These are phyloP conservation scores for Zygogramma bicolorata DNA, from an alignment of 2,888 invertebrate species.

Conservation along the genomic window DNA sequence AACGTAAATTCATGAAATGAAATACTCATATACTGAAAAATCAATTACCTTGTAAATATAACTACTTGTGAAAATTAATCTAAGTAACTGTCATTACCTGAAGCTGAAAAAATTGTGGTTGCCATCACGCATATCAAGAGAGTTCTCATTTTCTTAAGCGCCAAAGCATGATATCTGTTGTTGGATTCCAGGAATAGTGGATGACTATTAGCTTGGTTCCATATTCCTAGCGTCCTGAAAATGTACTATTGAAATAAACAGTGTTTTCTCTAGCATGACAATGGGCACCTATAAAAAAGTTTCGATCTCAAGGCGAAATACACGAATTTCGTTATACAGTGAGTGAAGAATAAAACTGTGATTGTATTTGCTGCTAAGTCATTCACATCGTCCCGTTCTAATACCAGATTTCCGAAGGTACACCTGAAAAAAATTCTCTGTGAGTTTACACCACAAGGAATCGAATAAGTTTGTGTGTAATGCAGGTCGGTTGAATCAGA, in stretches of 20 bases:
- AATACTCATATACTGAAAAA: too few species aligned
- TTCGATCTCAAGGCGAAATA: conserved; percentile 82
- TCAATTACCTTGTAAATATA: too few species aligned
- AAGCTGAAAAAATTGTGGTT: conserved; percentile 73
- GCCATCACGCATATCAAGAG: conserved; percentile 76
- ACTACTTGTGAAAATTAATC: too few species aligned
- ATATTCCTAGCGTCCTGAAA: conserved; percentile 79
- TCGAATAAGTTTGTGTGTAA: neutral
- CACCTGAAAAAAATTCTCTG: conserved; percentile 65
- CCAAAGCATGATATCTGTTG: conserved; percentile 76
- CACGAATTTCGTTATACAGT: conserved; percentile 79
- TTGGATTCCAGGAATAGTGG: conserved; percentile 88
- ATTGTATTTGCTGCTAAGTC: conserved; percentile 81
- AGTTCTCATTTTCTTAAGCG: conserved; percentile 81
- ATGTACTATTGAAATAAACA: conserved; percentile 19
- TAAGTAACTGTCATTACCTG: too few species aligned
- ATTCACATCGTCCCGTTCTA: conserved; percentile 82
- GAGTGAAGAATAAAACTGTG: conserved; percentile 84
- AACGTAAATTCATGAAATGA: too few species aligned
- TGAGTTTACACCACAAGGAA: too few species aligned
- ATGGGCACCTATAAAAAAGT: conserved; percentile 77
- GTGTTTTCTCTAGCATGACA: neutral
- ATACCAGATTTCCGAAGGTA: conserved; percentile 76
- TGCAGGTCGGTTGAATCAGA: neutral
- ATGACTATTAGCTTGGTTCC: conserved; percentile 88